These are phyloP conservation scores for Orientallactaga bullata DNA, from an alignment of 2,113 vertebrate species.

Conservation along the genomic window DNA sequence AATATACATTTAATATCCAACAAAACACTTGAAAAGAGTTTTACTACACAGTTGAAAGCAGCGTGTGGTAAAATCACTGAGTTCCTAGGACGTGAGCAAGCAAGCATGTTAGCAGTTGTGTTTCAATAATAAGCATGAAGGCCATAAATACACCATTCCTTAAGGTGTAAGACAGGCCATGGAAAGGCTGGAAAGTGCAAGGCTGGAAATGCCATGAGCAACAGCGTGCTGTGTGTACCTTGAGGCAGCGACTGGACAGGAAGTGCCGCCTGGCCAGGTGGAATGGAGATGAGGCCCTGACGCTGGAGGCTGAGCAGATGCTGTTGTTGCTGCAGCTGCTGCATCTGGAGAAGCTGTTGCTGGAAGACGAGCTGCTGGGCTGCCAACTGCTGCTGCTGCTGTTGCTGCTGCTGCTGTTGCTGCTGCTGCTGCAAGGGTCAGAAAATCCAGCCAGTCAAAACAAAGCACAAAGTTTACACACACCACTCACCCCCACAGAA, in stretches of 20 bases:
- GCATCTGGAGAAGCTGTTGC: constrained; percentile 99
- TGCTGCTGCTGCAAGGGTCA: constrained; percentile 80
- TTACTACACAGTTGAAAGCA: constrained; percentile 57
- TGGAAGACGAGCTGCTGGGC: constrained; percentile 99
- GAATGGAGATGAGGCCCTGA: constrained; percentile 99
- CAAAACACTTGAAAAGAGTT: constrained; percentile 52
- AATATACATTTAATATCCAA: constrained; percentile 39
- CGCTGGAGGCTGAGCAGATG: constrained; percentile 99
- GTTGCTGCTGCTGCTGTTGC: constrained; percentile 85
- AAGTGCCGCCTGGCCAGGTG: constrained; percentile 96
- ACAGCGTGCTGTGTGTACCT: constrained; percentile 88
- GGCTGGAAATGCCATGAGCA: background rate
- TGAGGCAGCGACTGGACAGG: constrained; percentile 96
- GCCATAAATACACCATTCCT: constrained; percentile 30
- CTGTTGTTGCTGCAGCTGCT: constrained; percentile 99
- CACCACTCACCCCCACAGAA: constrained; percentile 51
- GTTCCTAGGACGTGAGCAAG: constrained; percentile 54
- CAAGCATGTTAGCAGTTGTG: constrained; percentile 16
- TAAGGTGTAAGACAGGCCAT: background rate
- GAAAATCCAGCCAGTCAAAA: constrained; percentile 77
- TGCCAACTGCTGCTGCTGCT: constrained; percentile 98
- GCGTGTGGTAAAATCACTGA: constrained; percentile 43
- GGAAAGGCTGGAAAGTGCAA: background rate
- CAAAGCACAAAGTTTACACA: constrained; percentile 20
- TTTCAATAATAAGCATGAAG: constrained; percentile 57